These are phyloP conservation scores for Calliscelio sp. DNA, from an alignment of 2,888 invertebrate species.

Conservation along the genomic window DNA sequence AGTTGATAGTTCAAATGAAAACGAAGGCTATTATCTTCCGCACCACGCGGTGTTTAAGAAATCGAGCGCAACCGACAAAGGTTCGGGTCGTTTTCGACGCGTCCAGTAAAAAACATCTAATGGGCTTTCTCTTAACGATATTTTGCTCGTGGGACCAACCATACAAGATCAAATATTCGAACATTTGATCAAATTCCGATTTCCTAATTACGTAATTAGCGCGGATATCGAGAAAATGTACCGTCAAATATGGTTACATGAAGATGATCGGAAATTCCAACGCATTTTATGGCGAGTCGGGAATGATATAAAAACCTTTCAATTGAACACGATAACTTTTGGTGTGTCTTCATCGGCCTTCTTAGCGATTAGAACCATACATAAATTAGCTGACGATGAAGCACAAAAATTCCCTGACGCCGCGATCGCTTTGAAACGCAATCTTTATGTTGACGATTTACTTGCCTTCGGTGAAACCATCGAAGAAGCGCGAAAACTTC, in stretches of 20 bases:
- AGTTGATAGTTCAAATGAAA: background rate
- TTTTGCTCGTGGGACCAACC: conserved; percentile 13
- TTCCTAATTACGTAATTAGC: conserved; percentile 5
- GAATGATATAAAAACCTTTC: too few relatives aligned
- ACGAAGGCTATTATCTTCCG: conserved; percentile 27
- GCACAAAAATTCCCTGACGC: too few relatives aligned
- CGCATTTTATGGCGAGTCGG: too few relatives aligned
- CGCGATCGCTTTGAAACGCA: too few relatives aligned
- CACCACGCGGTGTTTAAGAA: conserved; percentile 44
- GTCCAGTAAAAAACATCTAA: conserved; percentile 16
- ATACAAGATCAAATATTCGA: conserved; percentile 7
- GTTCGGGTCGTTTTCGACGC: conserved; percentile 23
- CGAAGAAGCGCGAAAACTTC: too few relatives aligned
- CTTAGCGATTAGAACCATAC: too few relatives aligned
- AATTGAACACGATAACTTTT: too few relatives aligned
- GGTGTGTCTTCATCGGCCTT: too few relatives aligned
- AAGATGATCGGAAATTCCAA: conserved; percentile 19
- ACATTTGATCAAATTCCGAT: conserved; percentile 13
- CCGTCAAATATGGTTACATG: conserved; percentile 12
- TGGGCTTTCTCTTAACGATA: conserved; percentile 25
- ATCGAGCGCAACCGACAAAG: conserved; percentile 24
- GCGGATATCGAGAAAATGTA: conserved; percentile 41
- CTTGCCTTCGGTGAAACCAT: too few relatives aligned
- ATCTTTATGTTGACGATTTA: too few relatives aligned
- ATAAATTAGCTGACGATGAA: too few relatives aligned